Base-by-base conservation (phyloP, 1,140 invertebrate species). In the Liolophura sinensis region DNA sequence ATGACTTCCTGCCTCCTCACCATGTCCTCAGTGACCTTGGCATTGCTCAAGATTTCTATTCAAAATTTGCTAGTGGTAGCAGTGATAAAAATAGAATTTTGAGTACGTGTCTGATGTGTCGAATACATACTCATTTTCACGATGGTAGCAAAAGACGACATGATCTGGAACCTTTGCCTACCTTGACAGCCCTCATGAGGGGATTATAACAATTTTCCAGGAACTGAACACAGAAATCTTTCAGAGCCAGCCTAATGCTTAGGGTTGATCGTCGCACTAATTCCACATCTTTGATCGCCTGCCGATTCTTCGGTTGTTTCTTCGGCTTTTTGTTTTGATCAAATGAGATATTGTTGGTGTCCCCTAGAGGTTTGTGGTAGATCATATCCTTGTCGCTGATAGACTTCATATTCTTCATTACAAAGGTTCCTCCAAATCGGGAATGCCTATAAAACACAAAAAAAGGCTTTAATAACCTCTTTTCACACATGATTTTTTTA, bases 171-270 rank as follows among this genome's bases (percentile, higher is more conserved):
- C 7, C 24, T 59, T 0, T 40, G 25, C 74, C 67, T 70, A 88
- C 87, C 83, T 91, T 92, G 0, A 93, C 90, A 77, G 90, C 88
- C 78, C 88, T 88, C 94, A 96, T 96, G 20, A 93, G 83, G n/a
- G 90, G 88, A 83, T 99, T 98, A 84, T 97, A 99, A 65, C 92
- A 92, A 22, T 90, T 93, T 76, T 92, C 92, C 59, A 98, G 84
- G 82, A 98, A 95, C 85, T 96, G 93, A 58, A 93, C 88, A 84
- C 94, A 98, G 84, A 97, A 97, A 78, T 98, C 93, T 84, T 95
- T 95, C 58, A 98, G 85, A 83, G 95, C 92, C 67, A 96, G 85
- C 72, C 93, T 87, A 57, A 96, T 90, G 65, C 89, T 90, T 55
- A 94, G 88, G 1, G 91, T 92, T 49, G 94, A 95, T 63, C 89